Conservation (phyloP, 2,113 vertebrate genomes). For the Ondatra zibethicus region DNA sequence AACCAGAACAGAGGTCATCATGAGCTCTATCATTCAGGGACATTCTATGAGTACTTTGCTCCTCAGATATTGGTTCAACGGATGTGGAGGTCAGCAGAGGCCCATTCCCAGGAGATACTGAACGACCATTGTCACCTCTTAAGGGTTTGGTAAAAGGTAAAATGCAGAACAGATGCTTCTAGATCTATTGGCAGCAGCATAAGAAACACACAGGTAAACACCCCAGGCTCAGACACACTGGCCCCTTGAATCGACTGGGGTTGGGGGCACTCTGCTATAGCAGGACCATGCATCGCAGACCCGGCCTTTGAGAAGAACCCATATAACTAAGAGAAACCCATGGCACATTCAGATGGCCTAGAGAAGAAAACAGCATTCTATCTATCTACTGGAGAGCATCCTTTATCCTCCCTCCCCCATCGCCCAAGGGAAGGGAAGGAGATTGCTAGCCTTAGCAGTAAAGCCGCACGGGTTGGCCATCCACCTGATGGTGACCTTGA, state of each 20-base stretch:
- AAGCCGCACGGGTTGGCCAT: neutral
- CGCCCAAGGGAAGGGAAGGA: neutral
- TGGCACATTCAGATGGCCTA: neutral
- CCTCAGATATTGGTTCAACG: neutral
- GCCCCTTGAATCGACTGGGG: neutral
- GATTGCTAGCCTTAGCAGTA: neutral
- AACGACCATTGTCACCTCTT: neutral
- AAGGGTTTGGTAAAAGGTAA: neutral
- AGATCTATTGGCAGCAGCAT: neutral
- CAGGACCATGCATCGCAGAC: fast-evolving
- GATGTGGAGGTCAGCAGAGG: neutral
- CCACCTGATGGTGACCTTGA: neutral
- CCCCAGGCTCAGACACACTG: neutral
- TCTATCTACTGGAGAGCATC: neutral
- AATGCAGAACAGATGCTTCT: neutral
- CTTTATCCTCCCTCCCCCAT: neutral
- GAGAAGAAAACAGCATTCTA: neutral
- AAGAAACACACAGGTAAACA: neutral
- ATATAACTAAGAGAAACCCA: neutral
- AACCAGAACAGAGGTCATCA: neutral
- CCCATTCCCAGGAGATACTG: neutral
- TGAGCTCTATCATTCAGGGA: neutral
- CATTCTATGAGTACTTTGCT: neutral
- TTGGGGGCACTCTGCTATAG: neutral
- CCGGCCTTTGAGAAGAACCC: neutral